Evolutionary conservation across 2,113 vertebrate genomes (phyloP), one percentile per base, ranked within the genome.

Genomic region (Pachyramphus minor): DNA sequence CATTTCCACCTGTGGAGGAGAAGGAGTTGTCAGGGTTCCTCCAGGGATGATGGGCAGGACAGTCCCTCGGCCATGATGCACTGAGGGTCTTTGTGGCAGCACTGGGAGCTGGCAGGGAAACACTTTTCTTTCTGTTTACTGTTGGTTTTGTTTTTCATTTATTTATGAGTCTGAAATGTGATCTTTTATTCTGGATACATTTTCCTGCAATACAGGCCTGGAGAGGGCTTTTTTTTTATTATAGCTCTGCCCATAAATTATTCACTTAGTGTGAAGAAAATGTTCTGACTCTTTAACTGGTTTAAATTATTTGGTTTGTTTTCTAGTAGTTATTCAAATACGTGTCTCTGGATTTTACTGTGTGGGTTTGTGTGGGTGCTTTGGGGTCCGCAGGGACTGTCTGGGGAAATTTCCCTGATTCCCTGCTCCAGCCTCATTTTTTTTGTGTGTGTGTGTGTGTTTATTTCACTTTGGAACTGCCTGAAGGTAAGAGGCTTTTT

Each of bases 231-330:
- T 90, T 68, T 68, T 67, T 85, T 92, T 92, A 87, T 93, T 96
- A 79, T 86, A 94, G 94, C 73, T 96, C 37, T 90, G 59, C 73
- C 86, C 63, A 97, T 97, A 96, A 98, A 97, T 98, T 96, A 97
- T 97, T 98, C 94, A 97, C 55, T 89, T 94, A 76, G 87, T 83
- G 72, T 75, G 87, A 95, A 94, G 82, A 96, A 97, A 97, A 95
- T 84, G 89, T 92, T 97, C 94, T 93, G 91, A 96, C 90, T 96
- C 90, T 91, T 97, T 97, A 97, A 96, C 94, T 81, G 94, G 69
- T 97, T 97, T 97, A 97, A 97, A 96, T 97, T 91, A 97, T 96
- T 97, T 94, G 93, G 77, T 94, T 97, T 97, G 75, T 94, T 96
- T 95, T 69, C 78, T 66, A 67, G 85, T 68, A 59, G 75, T 78